Conservation (phyloP, 2,113 vertebrate genomes). For the Raja brachyura region DNA sequence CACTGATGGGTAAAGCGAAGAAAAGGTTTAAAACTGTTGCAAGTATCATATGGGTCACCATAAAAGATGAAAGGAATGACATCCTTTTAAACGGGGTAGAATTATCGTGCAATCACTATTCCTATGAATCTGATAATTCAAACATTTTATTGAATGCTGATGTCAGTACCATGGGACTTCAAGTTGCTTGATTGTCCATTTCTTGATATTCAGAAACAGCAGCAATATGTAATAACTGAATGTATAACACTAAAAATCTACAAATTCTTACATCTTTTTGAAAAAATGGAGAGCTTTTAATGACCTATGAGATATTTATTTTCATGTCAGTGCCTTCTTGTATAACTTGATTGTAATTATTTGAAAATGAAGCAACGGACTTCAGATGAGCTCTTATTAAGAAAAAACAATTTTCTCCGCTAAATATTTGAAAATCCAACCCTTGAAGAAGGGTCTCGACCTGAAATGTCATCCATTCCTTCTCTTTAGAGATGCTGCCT, state of each 20-base stretch:
- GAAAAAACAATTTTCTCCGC: neutral
- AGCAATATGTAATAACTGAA: neutral
- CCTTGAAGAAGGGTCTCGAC: too few species aligned
- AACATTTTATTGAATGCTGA: neutral
- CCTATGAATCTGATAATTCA: neutral
- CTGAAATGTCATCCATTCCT: too few species aligned
- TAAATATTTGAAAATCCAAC: neutral
- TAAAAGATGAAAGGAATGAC: constrained; percentile 3
- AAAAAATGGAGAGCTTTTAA: neutral
- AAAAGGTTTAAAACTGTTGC: neutral
- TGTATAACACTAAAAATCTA: neutral
- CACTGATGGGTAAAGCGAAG: neutral
- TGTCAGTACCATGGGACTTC: neutral
- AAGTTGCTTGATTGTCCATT: neutral
- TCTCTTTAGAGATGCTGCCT: too few species aligned
- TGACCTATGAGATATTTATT: neutral
- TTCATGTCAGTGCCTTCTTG: too few species aligned
- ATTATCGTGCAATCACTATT: neutral
- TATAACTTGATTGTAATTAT: neutral
- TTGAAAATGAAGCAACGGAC: neutral
- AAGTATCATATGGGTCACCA: neutral
- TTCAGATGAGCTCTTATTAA: neutral
- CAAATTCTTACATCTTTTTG: neutral
- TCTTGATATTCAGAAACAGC: neutral
- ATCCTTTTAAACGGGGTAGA: neutral